Base-by-base conservation (phyloP, 1,140 invertebrate species). In the Linepithema humile region DNA sequence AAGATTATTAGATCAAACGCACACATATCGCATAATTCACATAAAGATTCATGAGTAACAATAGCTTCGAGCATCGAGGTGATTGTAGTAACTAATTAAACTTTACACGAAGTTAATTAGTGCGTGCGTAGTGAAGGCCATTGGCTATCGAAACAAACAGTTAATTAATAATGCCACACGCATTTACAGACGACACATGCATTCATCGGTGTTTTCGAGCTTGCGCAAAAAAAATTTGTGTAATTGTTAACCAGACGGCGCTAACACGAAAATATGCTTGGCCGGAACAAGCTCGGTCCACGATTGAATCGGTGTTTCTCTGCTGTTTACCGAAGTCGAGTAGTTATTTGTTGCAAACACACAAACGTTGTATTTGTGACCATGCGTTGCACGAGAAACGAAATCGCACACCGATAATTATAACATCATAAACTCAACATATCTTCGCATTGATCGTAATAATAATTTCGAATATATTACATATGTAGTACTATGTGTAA, bases 61-160 rank as follows among this genome's bases (percentile, higher is more conserved):
- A 72, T 88, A 67, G 64, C 65, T 85, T 55, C 12, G 40, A 26
- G 72, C 35, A 48, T 82, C 12, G 6, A 74, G 29, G 48, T 38
- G 64, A 10, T 10, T 35, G 32, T 29, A 40, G 43, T 69, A 45
- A 77, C 64, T 77, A 85, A 77, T 88, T 87, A 87, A 74, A 88
- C 55, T 82, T 85, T 88, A 57, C 53, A 35, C 35, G 15, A 29
- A 65, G 83, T 23, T 85, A 82, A 88, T 88, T 88, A 88, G 73
- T 85, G 45, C 55, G n/a, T 53, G 32, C 43, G n/a, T 38, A 67
- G 64, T 64, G 55, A 57, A 84, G 70, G 43, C 53, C 72, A 85
- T 82, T 67, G 55, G 45, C 10, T 82, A 72, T 35, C 74, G 45
- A 35, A 69, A 70, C 32, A 74, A 70, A 55, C 57, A 57, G 45